Evolutionary conservation across 2,888 invertebrate genomes (phyloP), one percentile per base, ranked within the genome.

Genomic region (Epinotia ramella): DNA sequence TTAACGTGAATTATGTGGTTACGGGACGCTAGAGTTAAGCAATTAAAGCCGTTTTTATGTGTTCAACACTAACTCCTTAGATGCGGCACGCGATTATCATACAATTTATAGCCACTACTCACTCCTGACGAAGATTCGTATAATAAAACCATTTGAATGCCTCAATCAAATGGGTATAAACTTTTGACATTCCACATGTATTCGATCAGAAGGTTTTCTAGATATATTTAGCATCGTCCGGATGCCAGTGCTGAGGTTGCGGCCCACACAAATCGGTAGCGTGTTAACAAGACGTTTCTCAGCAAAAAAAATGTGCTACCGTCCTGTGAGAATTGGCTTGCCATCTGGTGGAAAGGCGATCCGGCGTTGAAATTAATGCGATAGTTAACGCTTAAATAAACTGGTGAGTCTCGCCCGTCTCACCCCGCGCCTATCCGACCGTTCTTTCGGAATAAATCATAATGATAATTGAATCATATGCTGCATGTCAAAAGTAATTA

Each of bases 391-490:
- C 89, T 90, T 84, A 89, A 92, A 90, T 91, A 91, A 91, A 87
- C 88, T 81, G 84, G 81, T 81, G 82, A 82, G 83, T 83, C 79
- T 83, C 86, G 87, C 24, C 84, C 87, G 86, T 81, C 81, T 79
- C 81, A 76, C 82, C 77, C 80, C 81, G 81, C 80, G 56, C 76
- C 77, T 64, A 74, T 81, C 84, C 84, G 88, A 84, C 87, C 89
- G 89, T 87, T 87, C 88, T 84, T 82, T 85, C 82, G 83, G 86
- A 84, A 92, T 94, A 94, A 94, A 94, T 94, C 94, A 94, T 94
- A 72, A 92, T 87, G 91, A 91, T 94, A 94, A 94, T 94, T 94
- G 94, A 94, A 94, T 94, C 94, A 94, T 94, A 94, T 94, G 94
- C 94, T 90, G 92, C 92, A 88, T 92, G 94, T 94, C 94, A 93